Conservation (phyloP, 2,797 vertebrate genomes). For the Micrastur ruficollis region DNA sequence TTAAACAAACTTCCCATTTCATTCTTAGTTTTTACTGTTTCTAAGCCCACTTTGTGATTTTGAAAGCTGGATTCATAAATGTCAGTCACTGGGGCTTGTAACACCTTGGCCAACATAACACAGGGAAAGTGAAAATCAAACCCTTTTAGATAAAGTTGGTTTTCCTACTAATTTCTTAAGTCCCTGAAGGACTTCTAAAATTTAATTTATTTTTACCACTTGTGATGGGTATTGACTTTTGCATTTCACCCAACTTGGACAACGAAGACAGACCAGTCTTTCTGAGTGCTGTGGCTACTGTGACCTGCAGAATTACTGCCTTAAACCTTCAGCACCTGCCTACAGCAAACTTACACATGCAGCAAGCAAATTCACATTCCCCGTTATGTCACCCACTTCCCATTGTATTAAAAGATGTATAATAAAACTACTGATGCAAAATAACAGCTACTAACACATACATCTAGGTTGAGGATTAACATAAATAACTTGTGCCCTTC, state of each 20-base stretch:
- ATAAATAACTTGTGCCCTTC: constrained; percentile 20
- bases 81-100: not conserved
- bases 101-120: not conserved
- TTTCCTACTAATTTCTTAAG: not conserved
- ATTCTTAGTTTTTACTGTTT: not conserved
- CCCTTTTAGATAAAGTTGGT: not conserved
- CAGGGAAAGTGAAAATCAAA: not conserved
- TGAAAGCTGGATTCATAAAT: not conserved
- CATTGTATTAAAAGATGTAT: not conserved
- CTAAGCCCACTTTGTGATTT: not conserved
- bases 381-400: not conserved
- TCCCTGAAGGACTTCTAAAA: not conserved
- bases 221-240: not conserved
- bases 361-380: not conserved
- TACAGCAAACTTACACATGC: not conserved
- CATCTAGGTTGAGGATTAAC: constrained; percentile 32
- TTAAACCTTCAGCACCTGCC: not conserved
- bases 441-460: not conserved
- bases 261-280: not conserved
- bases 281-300: not conserved
- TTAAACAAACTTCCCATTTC: not conserved
- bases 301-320: not conserved
- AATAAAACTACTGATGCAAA: not conserved
- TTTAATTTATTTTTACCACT: not conserved
- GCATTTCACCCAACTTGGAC: not conserved